Base-by-base conservation (phyloP, 2,113 vertebrate genomes). In the Mastomys coucha region DNA sequence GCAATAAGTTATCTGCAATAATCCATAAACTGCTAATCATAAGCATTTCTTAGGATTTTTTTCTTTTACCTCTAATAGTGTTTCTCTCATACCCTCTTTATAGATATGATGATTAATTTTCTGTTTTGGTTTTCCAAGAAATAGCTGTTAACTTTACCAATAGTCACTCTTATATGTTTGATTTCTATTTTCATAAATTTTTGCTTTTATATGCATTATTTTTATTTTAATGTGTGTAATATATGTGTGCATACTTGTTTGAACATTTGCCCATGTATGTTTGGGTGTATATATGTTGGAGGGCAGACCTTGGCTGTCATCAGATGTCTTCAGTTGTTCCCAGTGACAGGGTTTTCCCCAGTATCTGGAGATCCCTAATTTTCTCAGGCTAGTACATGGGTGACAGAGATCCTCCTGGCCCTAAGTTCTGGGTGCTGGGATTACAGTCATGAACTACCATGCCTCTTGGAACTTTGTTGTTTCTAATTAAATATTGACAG, bases 151-250 rank as follows among this genome's bases (percentile, higher is more conserved):
- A 31, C 20, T 85, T 96, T 91, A 10, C 56, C 31, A 63, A 49
- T 33, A 19, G 76, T 91, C 33, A 65, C 5, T 89, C 4, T 76
- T 76, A 20, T 16, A 17, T 73, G 12, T 84, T 95, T 77, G 60
- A 89, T 90, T 92, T 56, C 20, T 73, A 53, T 26, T 93, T 76
- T 93, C 56, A 89, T 96, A 73, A 89, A 16, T 85, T 85, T 96
- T 94, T 70, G 26, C 7, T 88, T 93, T 95, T 78, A n/a, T 82
- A 9, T 93, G 84, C 45, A 36, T 93, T 82, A 76, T 88, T 89
- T n/a, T 4, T 72, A 91, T 93, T 39, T 51, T 51, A 70, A 51
- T 26, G 13, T 70, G 11, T 88, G 49, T 53, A 70, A n/a, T 70
- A 33, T 36, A 70, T 88, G 65, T n/a, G 28, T 67, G 5, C 81